Evolutionary conservation across 2,113 vertebrate species (phyloP), one percentile per base, ranked within the genome.

Genomic region (Tachuris rubrigastra): DNA sequence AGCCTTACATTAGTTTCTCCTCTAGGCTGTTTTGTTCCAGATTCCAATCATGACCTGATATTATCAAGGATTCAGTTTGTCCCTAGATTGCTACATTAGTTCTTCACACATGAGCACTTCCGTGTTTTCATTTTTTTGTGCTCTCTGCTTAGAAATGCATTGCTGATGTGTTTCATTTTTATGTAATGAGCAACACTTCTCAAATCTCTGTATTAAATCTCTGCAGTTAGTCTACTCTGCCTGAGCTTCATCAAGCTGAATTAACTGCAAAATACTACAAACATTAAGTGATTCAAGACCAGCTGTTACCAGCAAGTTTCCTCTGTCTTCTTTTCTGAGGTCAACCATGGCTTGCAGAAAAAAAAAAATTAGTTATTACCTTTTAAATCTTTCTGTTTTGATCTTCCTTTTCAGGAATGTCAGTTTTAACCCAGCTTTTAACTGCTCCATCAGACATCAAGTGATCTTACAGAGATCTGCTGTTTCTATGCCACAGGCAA

Each of bases 221-320:
- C 91, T 60, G 60, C 66, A 87, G 83, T 95, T 89, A 94, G 65
- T 65, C 52, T 67, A 23, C 65, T 87, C 73, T 92, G 76, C 68
- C 89, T 92, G 77, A 94, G 83, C 60, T 69, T 92, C 94, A 93
- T 93, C 87, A 87, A 95, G 93, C 94, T 96, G 95, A 95, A 92
- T 95, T 95, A 95, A 91, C 76, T 81, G 69, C 68, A 92, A 95
- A 95, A 76, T 85, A 75, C 79, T 81, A 35, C 6, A 49, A 93
- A 81, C 89, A 93, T 93, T 90, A 95, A 78, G 47, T 65, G 69
- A 69, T 97, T 90, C 44, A 85, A 75, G 76, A 87, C 86, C 86
- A 95, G 86, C 80, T 95, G 89, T 87, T 92, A 89, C 20, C 35
- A 21, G 27, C 33, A 84, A 80, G 22, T 84, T 93, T 77, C 19